A percentile compares a stretch with the other conserved stretches of the same genome.
Conservation (phyloP, 2,113 vertebrate genomes). For the Atherinomorus stipes region DNA sequence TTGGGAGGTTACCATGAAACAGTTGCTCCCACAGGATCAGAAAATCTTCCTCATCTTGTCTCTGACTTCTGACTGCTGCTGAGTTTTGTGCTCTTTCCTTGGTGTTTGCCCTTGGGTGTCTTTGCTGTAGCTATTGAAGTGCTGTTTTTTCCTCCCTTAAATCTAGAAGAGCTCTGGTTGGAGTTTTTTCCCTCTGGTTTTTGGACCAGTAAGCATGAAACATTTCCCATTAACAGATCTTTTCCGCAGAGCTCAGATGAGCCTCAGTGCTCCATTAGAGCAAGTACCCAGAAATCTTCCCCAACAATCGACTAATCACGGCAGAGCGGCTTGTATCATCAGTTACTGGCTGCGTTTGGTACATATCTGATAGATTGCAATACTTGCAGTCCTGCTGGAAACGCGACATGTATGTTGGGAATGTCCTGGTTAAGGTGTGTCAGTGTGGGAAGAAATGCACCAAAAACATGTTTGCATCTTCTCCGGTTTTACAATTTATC, state of each 20-base stretch:
- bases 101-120: background rate
- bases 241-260: slow-evolving; percentile 49
- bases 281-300: slow-evolving; percentile 38
- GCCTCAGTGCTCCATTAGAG: slow-evolving; percentile 55
- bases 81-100: background rate
- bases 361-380: background rate
- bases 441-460: too few species aligned
- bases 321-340: slow-evolving; percentile 4
- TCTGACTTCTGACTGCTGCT: background rate
- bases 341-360: background rate
- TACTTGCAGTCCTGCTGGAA: background rate
- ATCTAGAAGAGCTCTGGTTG: slow-evolving; percentile 1
- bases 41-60: background rate
- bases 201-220: slow-evolving; percentile 50
- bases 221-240: slow-evolving; percentile 39
- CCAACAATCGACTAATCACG: slow-evolving; percentile 23
- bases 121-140: background rate
- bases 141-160: background rate
- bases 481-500: too few species aligned
- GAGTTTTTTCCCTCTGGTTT: background rate
- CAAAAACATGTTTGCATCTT: too few species aligned
- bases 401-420: too few species aligned
- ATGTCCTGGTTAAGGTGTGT: background rate
- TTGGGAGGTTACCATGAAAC: background rate
- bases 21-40: background rate